phyloP scores from a whole-genome alignment of 1,140 invertebrate genomes.

The Musca domestica region DNA sequence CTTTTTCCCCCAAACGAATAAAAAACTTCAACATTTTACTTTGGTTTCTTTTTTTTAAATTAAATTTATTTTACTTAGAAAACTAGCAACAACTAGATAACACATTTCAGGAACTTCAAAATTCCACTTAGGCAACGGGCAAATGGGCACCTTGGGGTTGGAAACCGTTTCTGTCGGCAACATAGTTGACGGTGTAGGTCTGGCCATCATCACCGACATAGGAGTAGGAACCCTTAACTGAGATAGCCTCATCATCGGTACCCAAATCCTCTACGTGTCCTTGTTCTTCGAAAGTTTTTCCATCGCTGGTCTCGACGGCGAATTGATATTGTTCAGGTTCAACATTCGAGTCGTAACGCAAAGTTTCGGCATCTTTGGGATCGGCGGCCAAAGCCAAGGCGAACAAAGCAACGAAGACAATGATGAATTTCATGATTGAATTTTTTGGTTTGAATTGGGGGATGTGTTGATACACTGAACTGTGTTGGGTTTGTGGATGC shows the following conservation, averaged over 20 bases:
- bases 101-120: too few relatives aligned
- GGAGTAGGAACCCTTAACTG: conserved; percentile 63
- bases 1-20: too few relatives aligned
- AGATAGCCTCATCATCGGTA: conserved; percentile 50
- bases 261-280: conserved; percentile 59
- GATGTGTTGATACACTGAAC: conserved; percentile 23
- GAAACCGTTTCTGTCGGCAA: conserved; percentile 73
- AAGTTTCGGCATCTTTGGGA: conserved; percentile 38
- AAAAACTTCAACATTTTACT: too few relatives aligned
- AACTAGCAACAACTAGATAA: too few relatives aligned
- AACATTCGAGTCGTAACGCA: conserved; percentile 40
- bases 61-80: too few relatives aligned
- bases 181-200: conserved; percentile 61
- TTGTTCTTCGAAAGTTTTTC: conserved; percentile 61
- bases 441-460: neutral
- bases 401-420: conserved; percentile 30
- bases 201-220: conserved; percentile 64
- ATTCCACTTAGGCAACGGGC: conserved; percentile 53
- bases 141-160: conserved; percentile 63
- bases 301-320: conserved; percentile 62
- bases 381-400: conserved; percentile 25
- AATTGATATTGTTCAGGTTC: conserved; percentile 49
- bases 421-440: conserved; percentile 39
- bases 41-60: too few relatives aligned
- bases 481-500: neutral